phyloP scores from a whole-genome alignment of 2,113 vertebrate species.

The Neolamprologus sp. region DNA sequence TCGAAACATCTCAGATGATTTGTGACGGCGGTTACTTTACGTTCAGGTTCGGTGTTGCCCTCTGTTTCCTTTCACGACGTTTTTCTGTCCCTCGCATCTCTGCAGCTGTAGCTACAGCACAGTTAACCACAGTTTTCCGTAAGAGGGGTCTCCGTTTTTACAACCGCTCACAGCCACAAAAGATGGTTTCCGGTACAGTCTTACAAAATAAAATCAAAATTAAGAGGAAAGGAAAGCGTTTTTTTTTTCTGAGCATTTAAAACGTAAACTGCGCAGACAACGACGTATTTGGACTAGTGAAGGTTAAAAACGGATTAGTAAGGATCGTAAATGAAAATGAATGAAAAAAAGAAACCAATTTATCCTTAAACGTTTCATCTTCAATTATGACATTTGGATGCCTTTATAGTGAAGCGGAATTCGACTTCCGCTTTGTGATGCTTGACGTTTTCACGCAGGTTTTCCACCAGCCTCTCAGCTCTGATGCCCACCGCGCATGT shows the following conservation, averaged over 20 bases:
- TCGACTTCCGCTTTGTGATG: not conserved
- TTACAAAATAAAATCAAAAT: conserved; percentile 34
- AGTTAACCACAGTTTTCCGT: conserved; percentile 47
- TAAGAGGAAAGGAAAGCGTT: not conserved
- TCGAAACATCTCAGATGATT: conserved; percentile 41
- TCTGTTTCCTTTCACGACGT: conserved; percentile 10
- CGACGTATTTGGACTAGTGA: not conserved
- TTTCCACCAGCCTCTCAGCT: not conserved
- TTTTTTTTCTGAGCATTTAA: not conserved
- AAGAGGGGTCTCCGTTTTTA: conserved; percentile 33
- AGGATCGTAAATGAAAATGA: too few species aligned
- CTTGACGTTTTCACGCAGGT: not conserved
- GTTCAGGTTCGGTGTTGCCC: not conserved
- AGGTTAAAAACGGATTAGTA: not conserved
- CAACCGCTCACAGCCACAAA: not conserved
- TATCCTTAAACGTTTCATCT: not conserved
- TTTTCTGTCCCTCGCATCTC: conserved; percentile 61
- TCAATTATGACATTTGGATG: not conserved
- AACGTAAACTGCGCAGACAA: not conserved
- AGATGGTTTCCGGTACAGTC: not conserved
- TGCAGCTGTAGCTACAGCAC: conserved; percentile 45
- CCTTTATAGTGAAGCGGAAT: not conserved
- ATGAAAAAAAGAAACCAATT: not conserved
- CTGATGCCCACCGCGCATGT: conserved; percentile 72
- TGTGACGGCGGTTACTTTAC: conserved; percentile 28